Conservation (phyloP, 1,140 invertebrate genomes). For the Theocolax elegans region DNA sequence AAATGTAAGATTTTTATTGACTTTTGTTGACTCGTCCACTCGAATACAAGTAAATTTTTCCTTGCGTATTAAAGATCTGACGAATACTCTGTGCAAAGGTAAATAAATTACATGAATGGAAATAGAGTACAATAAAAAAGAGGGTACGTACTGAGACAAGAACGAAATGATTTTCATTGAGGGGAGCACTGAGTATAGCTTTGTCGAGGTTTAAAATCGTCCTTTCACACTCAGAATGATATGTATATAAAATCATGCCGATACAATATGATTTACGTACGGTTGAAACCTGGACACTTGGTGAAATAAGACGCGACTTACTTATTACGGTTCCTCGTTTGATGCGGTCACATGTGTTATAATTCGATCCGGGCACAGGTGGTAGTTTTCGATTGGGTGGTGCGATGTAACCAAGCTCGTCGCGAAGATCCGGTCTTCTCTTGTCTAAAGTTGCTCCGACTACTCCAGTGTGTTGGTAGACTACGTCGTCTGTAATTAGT, state of each 20-base stretch:
- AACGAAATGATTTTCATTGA: too few relatives aligned
- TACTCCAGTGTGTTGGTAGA: constrained; percentile 85
- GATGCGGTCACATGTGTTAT: constrained; percentile 92
- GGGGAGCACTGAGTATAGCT: too few relatives aligned
- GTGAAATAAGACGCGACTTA: constrained; percentile 69
- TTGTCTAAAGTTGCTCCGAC: constrained; percentile 85
- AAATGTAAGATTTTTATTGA: too few relatives aligned
- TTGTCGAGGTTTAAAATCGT: too few relatives aligned
- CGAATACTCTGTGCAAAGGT: constrained; percentile 25
- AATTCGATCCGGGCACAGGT: constrained; percentile 90
- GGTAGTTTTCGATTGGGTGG: constrained; percentile 91
- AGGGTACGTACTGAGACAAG: too few relatives aligned
- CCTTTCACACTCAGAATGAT: too few relatives aligned
- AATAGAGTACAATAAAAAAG: too few relatives aligned
- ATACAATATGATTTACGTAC: constrained; percentile 18
- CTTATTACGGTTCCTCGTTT: constrained; percentile 91
- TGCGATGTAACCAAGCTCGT: constrained; percentile 91
- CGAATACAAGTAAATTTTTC: too few relatives aligned
- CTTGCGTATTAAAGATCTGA: too few relatives aligned
- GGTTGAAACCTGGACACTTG: constrained; percentile 11
- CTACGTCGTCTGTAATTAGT: constrained; percentile 81
- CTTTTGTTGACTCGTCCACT: too few relatives aligned
- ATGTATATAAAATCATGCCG: constrained; percentile 21
- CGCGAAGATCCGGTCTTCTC: constrained; percentile 82
- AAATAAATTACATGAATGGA: too few relatives aligned